These are phyloP conservation scores for Phalanger gymnotis DNA, from an alignment of 2,797 vertebrate genomes.

Conservation along the genomic window DNA sequence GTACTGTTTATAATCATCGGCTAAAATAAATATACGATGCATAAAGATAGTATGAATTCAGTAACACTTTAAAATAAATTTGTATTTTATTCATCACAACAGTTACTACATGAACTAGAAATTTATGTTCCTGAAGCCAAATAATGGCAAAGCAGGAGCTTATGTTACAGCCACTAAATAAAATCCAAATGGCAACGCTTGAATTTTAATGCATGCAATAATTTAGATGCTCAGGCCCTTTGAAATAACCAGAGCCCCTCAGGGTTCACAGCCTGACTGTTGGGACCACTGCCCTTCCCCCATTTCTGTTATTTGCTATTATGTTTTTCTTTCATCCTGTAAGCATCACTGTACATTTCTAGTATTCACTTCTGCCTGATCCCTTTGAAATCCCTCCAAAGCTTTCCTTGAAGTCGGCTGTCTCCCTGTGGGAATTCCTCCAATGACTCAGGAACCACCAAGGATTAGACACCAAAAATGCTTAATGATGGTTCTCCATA, in stretches of 20 bases:
- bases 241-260: background rate
- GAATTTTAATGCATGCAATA: background rate
- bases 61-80: background rate
- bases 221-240: background rate
- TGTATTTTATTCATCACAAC: background rate
- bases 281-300: background rate
- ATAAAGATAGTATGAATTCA: background rate
- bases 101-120: background rate
- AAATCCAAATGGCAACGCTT: background rate
- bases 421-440: conserved; percentile 36
- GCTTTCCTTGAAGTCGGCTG: background rate
- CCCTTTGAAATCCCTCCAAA: conserved; percentile 38
- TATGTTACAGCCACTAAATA: background rate
- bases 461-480: conserved; percentile 17
- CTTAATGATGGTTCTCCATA: conserved; percentile 15
- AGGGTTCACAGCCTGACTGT: background rate
- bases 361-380: background rate
- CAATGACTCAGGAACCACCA: conserved; percentile 9
- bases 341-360: background rate
- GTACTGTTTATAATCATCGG: background rate
- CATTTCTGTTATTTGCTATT: background rate
- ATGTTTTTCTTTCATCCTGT: background rate
- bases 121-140: background rate
- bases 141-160: background rate
- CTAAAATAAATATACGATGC: background rate